Evolutionary conservation across 2,113 vertebrate species (phyloP).

Genomic region (Carollia perspicillata): DNA sequence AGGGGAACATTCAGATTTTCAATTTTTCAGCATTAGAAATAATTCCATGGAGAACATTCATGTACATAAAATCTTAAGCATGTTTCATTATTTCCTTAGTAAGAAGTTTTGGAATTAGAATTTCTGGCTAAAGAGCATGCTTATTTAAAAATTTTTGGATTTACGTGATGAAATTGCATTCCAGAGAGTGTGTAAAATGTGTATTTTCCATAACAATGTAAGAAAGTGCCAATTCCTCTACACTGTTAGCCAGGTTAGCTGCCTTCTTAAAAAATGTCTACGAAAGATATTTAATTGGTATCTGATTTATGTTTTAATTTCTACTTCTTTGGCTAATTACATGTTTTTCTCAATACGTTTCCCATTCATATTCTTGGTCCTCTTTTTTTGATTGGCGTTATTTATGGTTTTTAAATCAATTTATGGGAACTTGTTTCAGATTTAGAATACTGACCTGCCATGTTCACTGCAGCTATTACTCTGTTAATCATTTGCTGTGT

Average conservation of each 20-base stretch:
- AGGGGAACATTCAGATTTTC: not conserved
- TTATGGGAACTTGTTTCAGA: not conserved
- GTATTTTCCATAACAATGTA: not conserved
- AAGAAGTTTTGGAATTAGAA: not conserved
- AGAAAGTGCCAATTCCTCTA: not conserved
- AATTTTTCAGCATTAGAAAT: not conserved
- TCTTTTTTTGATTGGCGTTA: not conserved
- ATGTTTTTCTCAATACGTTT: not conserved
- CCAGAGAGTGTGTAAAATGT: not conserved
- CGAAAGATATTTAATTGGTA: not conserved
- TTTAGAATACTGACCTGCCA: not conserved
- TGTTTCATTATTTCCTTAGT: not conserved
- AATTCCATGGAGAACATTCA: not conserved
- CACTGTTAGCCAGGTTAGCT: not conserved
- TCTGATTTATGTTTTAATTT: not conserved
- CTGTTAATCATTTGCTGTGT: not conserved
- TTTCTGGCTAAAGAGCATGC: not conserved
- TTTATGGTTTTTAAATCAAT: not conserved
- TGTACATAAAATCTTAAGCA: not conserved
- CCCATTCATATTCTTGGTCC: not conserved
- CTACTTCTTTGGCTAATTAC: not conserved
- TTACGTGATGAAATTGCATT: not conserved
- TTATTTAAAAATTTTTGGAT: constrained; percentile 6
- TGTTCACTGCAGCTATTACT: not conserved
- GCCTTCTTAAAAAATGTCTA: not conserved